These are phyloP conservation scores for Platysternon megacephalum DNA, from an alignment of 2,113 vertebrate genomes.

Conservation along the genomic window DNA sequence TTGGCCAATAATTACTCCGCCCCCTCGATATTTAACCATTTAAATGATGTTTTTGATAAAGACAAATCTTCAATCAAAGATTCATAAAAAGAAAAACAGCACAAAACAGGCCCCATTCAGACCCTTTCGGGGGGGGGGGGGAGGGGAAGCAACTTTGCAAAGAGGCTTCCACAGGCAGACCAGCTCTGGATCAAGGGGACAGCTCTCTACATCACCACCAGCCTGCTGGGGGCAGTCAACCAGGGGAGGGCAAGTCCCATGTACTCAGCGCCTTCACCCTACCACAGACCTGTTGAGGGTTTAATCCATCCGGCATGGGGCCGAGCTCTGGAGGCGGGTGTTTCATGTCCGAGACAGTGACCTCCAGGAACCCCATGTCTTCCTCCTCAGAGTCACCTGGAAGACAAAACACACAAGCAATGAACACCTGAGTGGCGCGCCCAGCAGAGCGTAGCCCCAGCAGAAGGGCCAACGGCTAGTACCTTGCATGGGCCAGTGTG, in stretches of 20 bases:
- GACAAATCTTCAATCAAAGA: not conserved
- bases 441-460: not conserved
- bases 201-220: not conserved
- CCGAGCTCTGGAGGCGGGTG: constrained; percentile 90
- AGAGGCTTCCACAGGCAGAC: not conserved
- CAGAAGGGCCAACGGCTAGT: not conserved
- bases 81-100: not conserved
- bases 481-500: not conserved
- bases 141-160: not conserved
- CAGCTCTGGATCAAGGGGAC: not conserved
- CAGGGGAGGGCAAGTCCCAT: not conserved
- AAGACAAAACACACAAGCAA: not conserved
- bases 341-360: constrained; percentile 86
- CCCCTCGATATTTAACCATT: not conserved
- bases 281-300: constrained; percentile 88
- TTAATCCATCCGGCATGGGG: constrained; percentile 93
- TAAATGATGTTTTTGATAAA: not conserved
- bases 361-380: constrained; percentile 92
- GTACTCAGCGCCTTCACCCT: accelerated
- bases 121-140: too few species aligned
- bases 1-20: not conserved
- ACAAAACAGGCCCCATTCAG: not conserved
- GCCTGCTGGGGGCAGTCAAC: too few species aligned
- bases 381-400: constrained; percentile 91
- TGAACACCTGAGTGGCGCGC: not conserved